phyloP scores from a whole-genome alignment of 2,888 invertebrate genomes.

The Epistrophe eligans region DNA sequence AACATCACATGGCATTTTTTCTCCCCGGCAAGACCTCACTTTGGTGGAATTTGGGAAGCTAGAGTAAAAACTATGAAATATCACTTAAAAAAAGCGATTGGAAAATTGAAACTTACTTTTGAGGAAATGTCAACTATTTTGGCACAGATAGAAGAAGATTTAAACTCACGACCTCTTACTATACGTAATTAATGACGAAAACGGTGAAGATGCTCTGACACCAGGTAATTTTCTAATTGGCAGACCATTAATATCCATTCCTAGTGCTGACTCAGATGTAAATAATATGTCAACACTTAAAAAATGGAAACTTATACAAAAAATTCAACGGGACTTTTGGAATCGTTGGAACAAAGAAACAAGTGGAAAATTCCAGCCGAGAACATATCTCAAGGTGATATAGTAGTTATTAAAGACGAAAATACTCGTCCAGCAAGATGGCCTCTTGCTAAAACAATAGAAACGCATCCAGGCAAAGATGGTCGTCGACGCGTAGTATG shows the following conservation, averaged over 20 bases:
- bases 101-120: conserved; percentile 2
- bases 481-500: no score
- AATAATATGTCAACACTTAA: background rate
- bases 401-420: no score
- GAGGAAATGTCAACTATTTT: conserved; percentile 13
- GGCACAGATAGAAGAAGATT: background rate
- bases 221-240: background rate
- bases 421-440: no score
- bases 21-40: background rate
- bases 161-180: background rate
- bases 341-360: conserved; percentile 4
- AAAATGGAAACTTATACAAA: conserved; percentile 3
- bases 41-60: conserved; percentile 7
- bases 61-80: conserved; percentile 3
- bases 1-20: background rate
- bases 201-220: conserved; percentile 16
- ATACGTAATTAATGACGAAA: conserved; percentile 1
- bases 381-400: no score
- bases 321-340: conserved; percentile 6
- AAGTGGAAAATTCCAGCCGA: no score
- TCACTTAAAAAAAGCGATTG: conserved; percentile 4
- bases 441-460: no score
- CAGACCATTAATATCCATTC: background rate
- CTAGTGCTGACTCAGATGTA: background rate
- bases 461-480: no score